Conservation (phyloP, 1,140 invertebrate species). For the Vanessa tameamea region DNA sequence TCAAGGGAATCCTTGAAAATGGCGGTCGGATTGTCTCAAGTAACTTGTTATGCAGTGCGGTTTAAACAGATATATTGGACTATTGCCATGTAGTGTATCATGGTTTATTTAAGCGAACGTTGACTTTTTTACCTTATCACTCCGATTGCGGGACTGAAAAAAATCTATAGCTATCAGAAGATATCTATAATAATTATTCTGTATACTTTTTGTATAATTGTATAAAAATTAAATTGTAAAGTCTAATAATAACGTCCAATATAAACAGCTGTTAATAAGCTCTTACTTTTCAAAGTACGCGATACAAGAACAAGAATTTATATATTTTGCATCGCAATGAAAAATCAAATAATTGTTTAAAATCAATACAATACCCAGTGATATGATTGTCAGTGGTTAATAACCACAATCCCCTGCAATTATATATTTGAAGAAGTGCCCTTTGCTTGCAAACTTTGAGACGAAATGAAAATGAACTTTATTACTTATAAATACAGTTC, state of each 20-base stretch:
- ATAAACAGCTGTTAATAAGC: too few relatives aligned
- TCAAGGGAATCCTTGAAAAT: slow-evolving; percentile 25
- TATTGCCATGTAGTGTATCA: slow-evolving; percentile 38
- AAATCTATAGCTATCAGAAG: background rate
- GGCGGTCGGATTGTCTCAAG: slow-evolving; percentile 19
- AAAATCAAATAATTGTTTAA: slow-evolving; percentile 19
- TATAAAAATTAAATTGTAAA: too few relatives aligned
- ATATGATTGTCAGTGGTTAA: slow-evolving; percentile 62
- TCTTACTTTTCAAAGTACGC: too few relatives aligned
- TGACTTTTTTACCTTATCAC: slow-evolving; percentile 42
- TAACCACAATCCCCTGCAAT: slow-evolving; percentile 65
- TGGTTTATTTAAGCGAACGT: slow-evolving; percentile 42
- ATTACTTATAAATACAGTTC: slow-evolving; percentile 37
- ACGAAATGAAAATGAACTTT: slow-evolving; percentile 39
- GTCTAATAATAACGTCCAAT: too few relatives aligned
- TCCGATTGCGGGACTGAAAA: slow-evolving; percentile 31
- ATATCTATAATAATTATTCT: too few relatives aligned
- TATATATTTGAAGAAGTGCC: slow-evolving; percentile 68
- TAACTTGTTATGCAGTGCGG: slow-evolving; percentile 26
- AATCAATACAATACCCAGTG: slow-evolving; percentile 51
- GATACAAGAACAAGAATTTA: background rate
- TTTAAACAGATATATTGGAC: slow-evolving; percentile 33
- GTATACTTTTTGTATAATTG: too few relatives aligned
- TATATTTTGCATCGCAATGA: background rate
- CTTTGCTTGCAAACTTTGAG: slow-evolving; percentile 32